These are phyloP conservation scores for Drosophila paramelanica DNA, from an alignment of 2,888 invertebrate species.

Conservation along the genomic window DNA sequence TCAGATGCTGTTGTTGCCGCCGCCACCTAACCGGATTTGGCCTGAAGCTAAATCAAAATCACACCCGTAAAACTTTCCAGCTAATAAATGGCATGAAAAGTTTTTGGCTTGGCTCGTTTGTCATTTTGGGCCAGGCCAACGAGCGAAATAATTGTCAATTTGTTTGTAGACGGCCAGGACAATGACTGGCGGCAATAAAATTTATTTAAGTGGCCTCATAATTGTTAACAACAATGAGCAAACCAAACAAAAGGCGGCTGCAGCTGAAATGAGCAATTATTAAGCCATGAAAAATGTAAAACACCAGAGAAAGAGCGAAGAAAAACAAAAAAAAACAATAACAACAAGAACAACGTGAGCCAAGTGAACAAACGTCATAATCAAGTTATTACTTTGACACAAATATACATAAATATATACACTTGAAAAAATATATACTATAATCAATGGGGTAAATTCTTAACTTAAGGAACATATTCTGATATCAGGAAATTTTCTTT, in stretches of 20 bases:
- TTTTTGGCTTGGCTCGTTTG: slow-evolving; percentile 68
- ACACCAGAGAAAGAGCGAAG: slow-evolving; percentile 16
- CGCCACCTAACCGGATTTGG: slow-evolving; percentile 32
- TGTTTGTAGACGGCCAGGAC: slow-evolving; percentile 59
- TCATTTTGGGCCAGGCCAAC: slow-evolving; percentile 56
- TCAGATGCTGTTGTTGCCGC: slow-evolving; percentile 7
- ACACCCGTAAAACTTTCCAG: slow-evolving; percentile 70
- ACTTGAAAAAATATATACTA: not conserved
- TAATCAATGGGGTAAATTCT: not conserved
- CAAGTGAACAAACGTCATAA: slow-evolving; percentile 68
- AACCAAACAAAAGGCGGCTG: slow-evolving; percentile 68
- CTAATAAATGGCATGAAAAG: slow-evolving; percentile 73
- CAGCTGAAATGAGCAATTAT: slow-evolving; percentile 75
- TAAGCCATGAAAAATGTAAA: slow-evolving; percentile 75
- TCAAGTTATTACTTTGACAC: slow-evolving; percentile 64
- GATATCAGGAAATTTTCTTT: no score
- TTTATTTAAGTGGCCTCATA: slow-evolving; percentile 78
- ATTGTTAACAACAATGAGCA: slow-evolving; percentile 62
- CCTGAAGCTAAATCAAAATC: slow-evolving; percentile 69
- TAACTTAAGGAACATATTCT: no score
- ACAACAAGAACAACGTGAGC: slow-evolving; percentile 20
- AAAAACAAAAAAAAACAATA: slow-evolving; percentile 11
- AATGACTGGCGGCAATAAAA: slow-evolving; percentile 69
- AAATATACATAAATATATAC: slow-evolving; percentile 3
- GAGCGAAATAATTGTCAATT: slow-evolving; percentile 73